Percentiles rank a stretch among this genome's conserved stretches.
These are phyloP conservation scores for Drosophila cardini DNA, from an alignment of 1,140 invertebrate genomes.

Conservation along the genomic window DNA sequence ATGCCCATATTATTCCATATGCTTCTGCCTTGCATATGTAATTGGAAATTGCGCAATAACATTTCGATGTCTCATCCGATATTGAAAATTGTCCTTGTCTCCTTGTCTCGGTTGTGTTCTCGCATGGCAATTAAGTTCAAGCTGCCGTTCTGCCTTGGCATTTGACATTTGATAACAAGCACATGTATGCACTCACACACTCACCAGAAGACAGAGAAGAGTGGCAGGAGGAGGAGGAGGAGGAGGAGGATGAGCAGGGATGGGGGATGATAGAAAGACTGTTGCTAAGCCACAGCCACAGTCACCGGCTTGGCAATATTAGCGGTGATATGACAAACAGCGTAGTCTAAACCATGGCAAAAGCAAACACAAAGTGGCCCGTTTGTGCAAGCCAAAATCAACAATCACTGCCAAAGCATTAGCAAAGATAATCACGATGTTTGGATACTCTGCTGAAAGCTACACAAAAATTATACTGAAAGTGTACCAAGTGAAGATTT, in stretches of 20 bases:
- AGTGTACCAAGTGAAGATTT: background rate
- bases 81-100: slow-evolving; percentile 67
- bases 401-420: background rate
- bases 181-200: background rate
- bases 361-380: slow-evolving; percentile 53
- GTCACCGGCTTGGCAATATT: slow-evolving; percentile 64
- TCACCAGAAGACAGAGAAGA: background rate
- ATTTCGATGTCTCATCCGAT: slow-evolving; percentile 53
- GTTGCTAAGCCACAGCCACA: slow-evolving; percentile 58
- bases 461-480: background rate
- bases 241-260: background rate
- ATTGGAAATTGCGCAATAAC: slow-evolving; percentile 62
- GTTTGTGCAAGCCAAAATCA: slow-evolving; percentile 36
- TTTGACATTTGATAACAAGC: slow-evolving; percentile 58
- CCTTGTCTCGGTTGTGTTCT: slow-evolving; percentile 44
- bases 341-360: slow-evolving; percentile 48
- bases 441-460: background rate
- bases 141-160: slow-evolving; percentile 52
- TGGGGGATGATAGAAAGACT: background rate
- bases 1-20: background rate
- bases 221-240: background rate
- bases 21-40: slow-evolving; percentile 30
- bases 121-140: slow-evolving; percentile 73
- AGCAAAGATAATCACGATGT: background rate
- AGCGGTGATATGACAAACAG: slow-evolving; percentile 75